Percentiles rank a stretch among this genome's conserved stretches.
phyloP scores from a whole-genome alignment of 2,113 vertebrate genomes.

The Neolamprologus hecqui region DNA sequence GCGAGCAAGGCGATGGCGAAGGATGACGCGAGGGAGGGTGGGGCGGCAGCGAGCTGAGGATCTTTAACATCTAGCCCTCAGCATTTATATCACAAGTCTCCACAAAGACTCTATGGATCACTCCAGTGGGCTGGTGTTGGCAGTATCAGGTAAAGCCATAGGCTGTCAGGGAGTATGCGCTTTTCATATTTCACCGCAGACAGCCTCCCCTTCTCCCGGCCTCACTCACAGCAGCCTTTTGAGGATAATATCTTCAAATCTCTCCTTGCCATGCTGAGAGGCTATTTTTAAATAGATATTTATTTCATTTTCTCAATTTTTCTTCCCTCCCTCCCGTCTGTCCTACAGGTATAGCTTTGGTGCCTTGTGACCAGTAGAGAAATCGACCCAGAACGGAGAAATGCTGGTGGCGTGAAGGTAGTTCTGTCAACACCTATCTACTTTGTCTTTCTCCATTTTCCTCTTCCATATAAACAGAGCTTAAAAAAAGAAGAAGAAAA shows the following conservation, averaged over 20 bases:
- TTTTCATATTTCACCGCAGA: constrained; percentile 78
- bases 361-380: constrained; percentile 40
- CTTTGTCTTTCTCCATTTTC: constrained; percentile 1
- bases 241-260: constrained; percentile 79
- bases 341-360: constrained; percentile 47
- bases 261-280: constrained; percentile 68
- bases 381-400: constrained; percentile 35
- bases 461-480: background rate
- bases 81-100: constrained; percentile 77
- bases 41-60: constrained; percentile 51
- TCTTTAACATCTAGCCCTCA: constrained; percentile 75
- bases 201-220: constrained; percentile 66
- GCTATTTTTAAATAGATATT: constrained; percentile 77
- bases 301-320: constrained; percentile 64
- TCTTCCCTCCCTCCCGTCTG: constrained; percentile 23
- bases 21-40: constrained; percentile 47
- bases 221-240: constrained; percentile 75
- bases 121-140: constrained; percentile 72
- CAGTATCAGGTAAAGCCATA: constrained; percentile 75
- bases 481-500: background rate
- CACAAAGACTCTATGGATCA: constrained; percentile 77
- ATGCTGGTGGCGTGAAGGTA: constrained; percentile 34
- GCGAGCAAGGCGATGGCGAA: constrained; percentile 45
- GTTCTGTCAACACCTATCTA: constrained; percentile 51
- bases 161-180: constrained; percentile 71